A percentile compares a stretch with the other conserved stretches of the same genome.
These are phyloP conservation scores for Bombus consobrinus DNA, from an alignment of 1,140 invertebrate species.

Conservation along the genomic window DNA sequence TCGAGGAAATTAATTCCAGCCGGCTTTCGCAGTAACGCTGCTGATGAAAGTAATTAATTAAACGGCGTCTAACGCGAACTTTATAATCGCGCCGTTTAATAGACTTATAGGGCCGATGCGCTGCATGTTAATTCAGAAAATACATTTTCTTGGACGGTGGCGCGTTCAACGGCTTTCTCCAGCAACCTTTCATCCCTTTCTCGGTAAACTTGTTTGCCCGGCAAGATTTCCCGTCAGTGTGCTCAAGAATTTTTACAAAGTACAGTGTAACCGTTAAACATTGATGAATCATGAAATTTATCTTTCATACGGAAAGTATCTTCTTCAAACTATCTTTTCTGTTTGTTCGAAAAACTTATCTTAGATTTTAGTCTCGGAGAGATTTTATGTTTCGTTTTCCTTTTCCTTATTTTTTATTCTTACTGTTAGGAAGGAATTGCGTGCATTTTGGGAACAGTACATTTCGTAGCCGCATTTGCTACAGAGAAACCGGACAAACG, in stretches of 20 bases:
- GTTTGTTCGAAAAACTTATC: neutral
- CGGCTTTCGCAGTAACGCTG: slow-evolving; percentile 38
- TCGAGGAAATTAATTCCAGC: slow-evolving; percentile 50
- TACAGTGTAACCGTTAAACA: neutral
- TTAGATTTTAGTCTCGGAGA: neutral
- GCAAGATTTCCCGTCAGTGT: neutral
- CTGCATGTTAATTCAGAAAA: slow-evolving; percentile 55
- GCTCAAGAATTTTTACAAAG: neutral
- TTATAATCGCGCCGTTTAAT: slow-evolving; percentile 66
- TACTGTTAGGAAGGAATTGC: neutral
- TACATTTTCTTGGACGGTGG: slow-evolving; percentile 8
- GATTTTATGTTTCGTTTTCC: neutral
- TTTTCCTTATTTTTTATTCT: neutral
- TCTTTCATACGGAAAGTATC: neutral
- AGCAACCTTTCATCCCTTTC: neutral
- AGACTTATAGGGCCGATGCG: slow-evolving; percentile 51
- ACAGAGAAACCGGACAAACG: neutral
- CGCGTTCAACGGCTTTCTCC: neutral
- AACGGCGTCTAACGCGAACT: slow-evolving; percentile 54
- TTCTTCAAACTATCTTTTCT: neutral
- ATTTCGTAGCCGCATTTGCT: neutral
- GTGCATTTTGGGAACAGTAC: neutral
- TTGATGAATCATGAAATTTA: neutral
- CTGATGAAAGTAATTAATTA: slow-evolving; percentile 62
- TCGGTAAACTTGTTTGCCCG: neutral